Evolutionary conservation across 1,140 invertebrate genomes (phyloP).

Genomic region (Zophobas atratus): DNA sequence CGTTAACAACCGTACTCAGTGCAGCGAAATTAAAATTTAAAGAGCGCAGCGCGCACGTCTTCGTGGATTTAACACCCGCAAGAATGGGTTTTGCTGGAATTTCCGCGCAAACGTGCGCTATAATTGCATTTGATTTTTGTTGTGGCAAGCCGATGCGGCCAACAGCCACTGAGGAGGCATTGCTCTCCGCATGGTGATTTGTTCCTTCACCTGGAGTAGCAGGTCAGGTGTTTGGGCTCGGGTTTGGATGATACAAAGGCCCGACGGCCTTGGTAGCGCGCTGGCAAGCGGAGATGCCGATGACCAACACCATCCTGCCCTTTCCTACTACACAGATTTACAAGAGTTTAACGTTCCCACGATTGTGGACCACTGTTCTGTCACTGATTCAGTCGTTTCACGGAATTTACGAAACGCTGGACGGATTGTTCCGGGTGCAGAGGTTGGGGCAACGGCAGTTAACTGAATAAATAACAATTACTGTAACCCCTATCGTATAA

Average conservation of each 20-base stretch:
- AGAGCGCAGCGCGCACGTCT: conserved; percentile 7
- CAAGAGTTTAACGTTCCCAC: conserved; percentile 38
- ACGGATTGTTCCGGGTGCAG: too few relatives aligned
- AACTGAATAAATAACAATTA: too few relatives aligned
- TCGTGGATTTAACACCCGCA: too few relatives aligned
- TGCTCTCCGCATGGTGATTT: conserved; percentile 48
- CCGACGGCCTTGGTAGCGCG: conserved; percentile 49
- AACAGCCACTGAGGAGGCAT: conserved; percentile 39
- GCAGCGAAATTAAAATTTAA: conserved; percentile 33
- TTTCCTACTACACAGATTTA: conserved; percentile 38
- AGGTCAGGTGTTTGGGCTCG: conserved; percentile 49
- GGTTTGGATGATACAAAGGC: conserved; percentile 51
- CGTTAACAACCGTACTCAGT: conserved; percentile 8
- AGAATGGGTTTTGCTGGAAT: background rate
- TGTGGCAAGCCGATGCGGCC: conserved; percentile 27
- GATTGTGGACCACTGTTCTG: conserved; percentile 20
- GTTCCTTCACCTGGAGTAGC: conserved; percentile 49
- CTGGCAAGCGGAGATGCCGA: conserved; percentile 53
- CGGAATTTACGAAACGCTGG: background rate
- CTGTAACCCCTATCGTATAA: too few relatives aligned
- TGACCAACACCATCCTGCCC: conserved; percentile 50
- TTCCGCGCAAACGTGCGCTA: background rate
- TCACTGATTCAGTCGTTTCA: conserved; percentile 28
- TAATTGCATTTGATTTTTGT: conserved; percentile 37
- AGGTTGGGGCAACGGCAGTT: too few relatives aligned